phyloP scores from a whole-genome alignment of 2,888 invertebrate genomes.

The Lingula anatina region DNA sequence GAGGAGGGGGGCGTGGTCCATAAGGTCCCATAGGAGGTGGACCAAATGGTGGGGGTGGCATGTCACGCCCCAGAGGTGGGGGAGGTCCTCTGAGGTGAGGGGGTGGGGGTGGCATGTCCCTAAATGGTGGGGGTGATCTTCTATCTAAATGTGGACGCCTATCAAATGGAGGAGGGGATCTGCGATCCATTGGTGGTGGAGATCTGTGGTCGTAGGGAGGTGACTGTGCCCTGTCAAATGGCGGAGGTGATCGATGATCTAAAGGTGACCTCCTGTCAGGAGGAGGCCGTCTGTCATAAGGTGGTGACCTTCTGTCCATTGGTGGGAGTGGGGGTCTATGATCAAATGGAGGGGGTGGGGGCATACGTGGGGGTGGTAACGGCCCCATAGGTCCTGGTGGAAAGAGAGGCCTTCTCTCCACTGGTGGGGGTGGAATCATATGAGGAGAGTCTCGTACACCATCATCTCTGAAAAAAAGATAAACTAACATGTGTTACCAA shows the following conservation, averaged over 20 bases:
- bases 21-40: no score
- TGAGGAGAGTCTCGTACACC: no score
- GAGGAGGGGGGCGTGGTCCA: no score
- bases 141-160: constrained; percentile 17
- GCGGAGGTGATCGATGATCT: constrained; percentile 9
- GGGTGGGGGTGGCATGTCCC: constrained; percentile 1
- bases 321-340: constrained; percentile 17
- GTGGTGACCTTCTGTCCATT: constrained; percentile 22
- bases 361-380: no score
- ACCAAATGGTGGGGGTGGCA: no score
- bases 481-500: no score
- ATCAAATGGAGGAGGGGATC: constrained; percentile 15
- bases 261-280: constrained; percentile 13
- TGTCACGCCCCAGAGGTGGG: no score
- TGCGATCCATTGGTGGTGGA: constrained; percentile 17
- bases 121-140: constrained; percentile 13
- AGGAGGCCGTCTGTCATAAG: constrained; percentile 18
- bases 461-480: no score
- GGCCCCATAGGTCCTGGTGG: no score
- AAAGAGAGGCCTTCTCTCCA: no score
- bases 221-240: constrained; percentile 16
- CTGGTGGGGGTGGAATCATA: no score
- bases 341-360: neutral
- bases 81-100: no score
- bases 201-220: constrained; percentile 22